Evolutionary conservation across 1,140 invertebrate genomes (phyloP).

Genomic region (Zaprionus africanus): DNA sequence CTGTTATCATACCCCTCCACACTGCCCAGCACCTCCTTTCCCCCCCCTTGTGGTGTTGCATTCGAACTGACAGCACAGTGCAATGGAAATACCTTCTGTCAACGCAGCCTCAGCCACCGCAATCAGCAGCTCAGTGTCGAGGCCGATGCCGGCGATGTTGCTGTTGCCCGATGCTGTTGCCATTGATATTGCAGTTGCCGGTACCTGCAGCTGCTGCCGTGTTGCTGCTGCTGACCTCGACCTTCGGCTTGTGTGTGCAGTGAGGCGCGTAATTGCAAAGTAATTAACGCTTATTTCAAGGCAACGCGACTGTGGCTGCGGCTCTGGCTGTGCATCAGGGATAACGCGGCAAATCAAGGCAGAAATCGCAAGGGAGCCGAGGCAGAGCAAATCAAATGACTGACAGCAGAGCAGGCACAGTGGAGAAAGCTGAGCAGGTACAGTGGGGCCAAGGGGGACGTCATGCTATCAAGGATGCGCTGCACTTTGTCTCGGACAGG

Average conservation of each 20-base stretch:
- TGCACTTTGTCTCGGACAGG: constrained; percentile 34
- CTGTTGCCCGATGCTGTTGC: too few species aligned
- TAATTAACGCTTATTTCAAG: constrained; percentile 57
- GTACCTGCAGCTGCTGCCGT: background rate
- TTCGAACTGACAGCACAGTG: background rate
- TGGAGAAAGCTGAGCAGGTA: background rate
- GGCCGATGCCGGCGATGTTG: background rate
- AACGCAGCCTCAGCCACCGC: background rate
- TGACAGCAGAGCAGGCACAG: background rate
- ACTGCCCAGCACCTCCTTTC: too few species aligned
- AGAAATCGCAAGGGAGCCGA: constrained; percentile 31
- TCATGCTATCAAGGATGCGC: constrained; percentile 25
- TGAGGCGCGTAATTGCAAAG: constrained; percentile 54
- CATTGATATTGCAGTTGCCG: background rate
- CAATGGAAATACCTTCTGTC: background rate
- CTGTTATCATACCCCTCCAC: too few species aligned
- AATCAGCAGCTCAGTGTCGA: background rate
- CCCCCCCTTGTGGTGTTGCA: too few species aligned
- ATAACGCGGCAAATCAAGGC: constrained; percentile 62
- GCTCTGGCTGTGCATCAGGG: constrained; percentile 33
- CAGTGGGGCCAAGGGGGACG: background rate
- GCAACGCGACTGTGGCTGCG: constrained; percentile 26
- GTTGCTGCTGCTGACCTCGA: background rate
- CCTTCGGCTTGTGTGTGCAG: constrained; percentile 24
- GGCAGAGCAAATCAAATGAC: constrained; percentile 58